Percentiles rank a stretch among this genome's conserved stretches.
Conservation (phyloP, 2,888 invertebrate genomes). For the Megastigmus dorsalis region DNA sequence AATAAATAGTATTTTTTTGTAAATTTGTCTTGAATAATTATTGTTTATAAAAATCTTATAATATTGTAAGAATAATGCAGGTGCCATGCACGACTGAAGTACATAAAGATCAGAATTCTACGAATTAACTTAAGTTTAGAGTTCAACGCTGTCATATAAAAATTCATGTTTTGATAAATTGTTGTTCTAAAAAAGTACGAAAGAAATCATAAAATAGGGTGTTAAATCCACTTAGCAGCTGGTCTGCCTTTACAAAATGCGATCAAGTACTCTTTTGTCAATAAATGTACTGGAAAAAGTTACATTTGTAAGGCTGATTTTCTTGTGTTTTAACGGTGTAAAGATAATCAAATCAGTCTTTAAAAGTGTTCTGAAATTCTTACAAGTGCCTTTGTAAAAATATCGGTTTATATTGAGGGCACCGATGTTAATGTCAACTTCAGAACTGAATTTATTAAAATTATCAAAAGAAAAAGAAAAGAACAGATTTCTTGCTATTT, state of each 20-base stretch:
- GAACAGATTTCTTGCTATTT: conserved; percentile 30
- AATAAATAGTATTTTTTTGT: too few species aligned
- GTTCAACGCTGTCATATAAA: conserved; percentile 46
- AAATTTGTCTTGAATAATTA: conserved; percentile 27
- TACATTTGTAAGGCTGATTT: conserved; percentile 32
- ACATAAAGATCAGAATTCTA: conserved; percentile 28
- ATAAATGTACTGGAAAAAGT: conserved; percentile 34
- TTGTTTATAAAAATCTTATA: conserved; percentile 35
- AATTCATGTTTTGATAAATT: conserved; percentile 37
- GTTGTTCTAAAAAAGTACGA: conserved; percentile 36
- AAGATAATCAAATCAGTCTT: conserved; percentile 28
- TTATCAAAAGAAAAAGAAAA: conserved; percentile 1
- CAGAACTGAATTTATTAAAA: conserved; percentile 24
- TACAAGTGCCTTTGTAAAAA: conserved; percentile 40
- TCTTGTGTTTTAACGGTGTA: conserved; percentile 6
- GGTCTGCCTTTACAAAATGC: conserved; percentile 67
- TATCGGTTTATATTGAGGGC: conserved; percentile 13
- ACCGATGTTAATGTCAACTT: conserved; percentile 18
- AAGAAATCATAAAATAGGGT: conserved; percentile 51
- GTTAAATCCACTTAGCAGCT: conserved; percentile 72
- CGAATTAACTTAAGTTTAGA: conserved; percentile 37
- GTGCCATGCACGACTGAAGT: conserved; percentile 60
- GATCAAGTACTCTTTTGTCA: not conserved
- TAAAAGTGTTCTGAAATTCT: conserved; percentile 35
- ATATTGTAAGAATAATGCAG: conserved; percentile 46